Evolutionary conservation across 1,140 invertebrate species (phyloP).

Genomic region (Microvelia longipes): DNA sequence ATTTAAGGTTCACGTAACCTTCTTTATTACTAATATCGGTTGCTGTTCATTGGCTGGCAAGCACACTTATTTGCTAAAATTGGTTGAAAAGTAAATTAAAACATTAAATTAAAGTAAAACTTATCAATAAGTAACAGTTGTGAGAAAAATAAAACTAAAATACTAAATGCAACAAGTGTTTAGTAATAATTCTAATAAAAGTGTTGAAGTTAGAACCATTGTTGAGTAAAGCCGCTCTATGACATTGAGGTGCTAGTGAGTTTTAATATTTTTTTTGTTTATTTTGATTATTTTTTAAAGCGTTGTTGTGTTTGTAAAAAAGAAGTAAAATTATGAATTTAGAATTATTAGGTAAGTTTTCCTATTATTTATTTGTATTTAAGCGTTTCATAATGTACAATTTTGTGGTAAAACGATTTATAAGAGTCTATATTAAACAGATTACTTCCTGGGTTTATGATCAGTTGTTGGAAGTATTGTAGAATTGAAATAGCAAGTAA

Average conservation of each 20-base stretch:
- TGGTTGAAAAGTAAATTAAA: too few relatives aligned
- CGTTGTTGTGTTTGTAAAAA: background rate
- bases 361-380: background rate
- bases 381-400: background rate
- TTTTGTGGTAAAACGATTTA: background rate
- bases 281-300: background rate
- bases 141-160: too few relatives aligned
- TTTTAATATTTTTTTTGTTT: background rate
- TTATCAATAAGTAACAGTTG: too few relatives aligned
- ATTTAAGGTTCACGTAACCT: too few relatives aligned
- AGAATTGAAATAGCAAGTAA: background rate
- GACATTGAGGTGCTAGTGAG: background rate
- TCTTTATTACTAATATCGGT: too few relatives aligned
- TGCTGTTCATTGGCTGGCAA: too few relatives aligned
- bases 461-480: background rate
- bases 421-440: background rate
- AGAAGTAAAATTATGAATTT: constrained; percentile 7
- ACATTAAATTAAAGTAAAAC: too few relatives aligned
- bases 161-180: too few relatives aligned
- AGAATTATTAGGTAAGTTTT: constrained; percentile 8
- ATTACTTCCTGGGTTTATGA: background rate
- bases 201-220: background rate
- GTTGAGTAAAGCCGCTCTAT: background rate
- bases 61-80: too few relatives aligned
- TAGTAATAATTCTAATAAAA: too few relatives aligned